Percentiles rank a stretch among this genome's conserved stretches.
Evolutionary conservation across 1,140 invertebrate genomes (phyloP).

Genomic region (Microplitis mediator): DNA sequence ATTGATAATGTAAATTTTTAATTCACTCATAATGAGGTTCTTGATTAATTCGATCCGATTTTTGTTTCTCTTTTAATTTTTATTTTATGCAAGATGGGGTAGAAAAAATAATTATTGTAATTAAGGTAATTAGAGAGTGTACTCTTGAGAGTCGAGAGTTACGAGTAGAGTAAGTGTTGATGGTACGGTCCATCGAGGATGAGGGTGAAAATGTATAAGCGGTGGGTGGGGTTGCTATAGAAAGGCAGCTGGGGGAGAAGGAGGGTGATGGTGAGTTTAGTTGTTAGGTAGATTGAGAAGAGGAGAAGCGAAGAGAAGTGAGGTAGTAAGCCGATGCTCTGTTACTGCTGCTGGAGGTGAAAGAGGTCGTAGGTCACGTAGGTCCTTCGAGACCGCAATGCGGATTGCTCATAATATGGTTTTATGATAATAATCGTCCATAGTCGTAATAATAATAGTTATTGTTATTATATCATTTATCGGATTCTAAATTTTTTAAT

Average conservation of each 20-base stretch:
- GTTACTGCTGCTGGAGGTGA: not conserved
- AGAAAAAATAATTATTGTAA: conserved; percentile 20
- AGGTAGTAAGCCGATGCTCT: not conserved
- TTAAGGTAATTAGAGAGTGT: conserved; percentile 25
- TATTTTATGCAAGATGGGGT: not conserved
- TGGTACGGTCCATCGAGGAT: conserved; percentile 18
- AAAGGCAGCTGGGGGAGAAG: not conserved
- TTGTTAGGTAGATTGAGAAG: not conserved
- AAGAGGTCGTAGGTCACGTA: conserved; percentile 34
- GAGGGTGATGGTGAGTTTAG: no score
- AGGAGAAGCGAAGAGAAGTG: not conserved
- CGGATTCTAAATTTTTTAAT: no score
- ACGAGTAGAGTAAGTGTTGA: not conserved
- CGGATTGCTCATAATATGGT: conserved; percentile 23
- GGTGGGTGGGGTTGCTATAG: not conserved
- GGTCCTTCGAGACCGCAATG: conserved; percentile 37
- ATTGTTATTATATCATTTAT: not conserved
- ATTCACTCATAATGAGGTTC: no score
- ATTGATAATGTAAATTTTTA: no score
- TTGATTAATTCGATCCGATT: no score
- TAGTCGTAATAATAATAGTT: conserved; percentile 26
- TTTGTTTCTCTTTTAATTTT: not conserved
- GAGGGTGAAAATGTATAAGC: not conserved
- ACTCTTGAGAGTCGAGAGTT: conserved; percentile 14
- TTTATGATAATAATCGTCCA: not conserved